Evolutionary conservation across 2,797 vertebrate species (phyloP), one percentile per base, ranked within the genome.

Genomic region (Ceyx erithaca): DNA sequence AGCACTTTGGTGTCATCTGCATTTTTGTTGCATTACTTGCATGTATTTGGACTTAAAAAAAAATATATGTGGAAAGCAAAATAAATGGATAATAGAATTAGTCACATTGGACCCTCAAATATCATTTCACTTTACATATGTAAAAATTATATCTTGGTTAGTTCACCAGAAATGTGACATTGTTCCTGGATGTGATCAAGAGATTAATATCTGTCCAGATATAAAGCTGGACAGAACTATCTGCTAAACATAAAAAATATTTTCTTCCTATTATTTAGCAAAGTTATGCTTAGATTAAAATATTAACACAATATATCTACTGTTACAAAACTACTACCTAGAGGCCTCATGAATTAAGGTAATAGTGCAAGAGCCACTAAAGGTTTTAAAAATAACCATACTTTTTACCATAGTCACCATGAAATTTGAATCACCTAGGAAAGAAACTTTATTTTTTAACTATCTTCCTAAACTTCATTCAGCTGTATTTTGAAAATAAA

Each of bases 361-460:
- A 25, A 57, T 18, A 81, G 7, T 37, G 28, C 30, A 52, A 77
- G 6, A 10, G 19, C 22, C 16, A 85, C 7, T 14, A 30, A 52
- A 75, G 9, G 2, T 3, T 59, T 75, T 80, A 75, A 83, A 90
- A 86, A 1, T 22, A 88, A 11, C 11, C 2, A 2, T 8, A 21
- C 6, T 28, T 19, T 63, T 73, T 14, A 79, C 28, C 9, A 67
- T 3, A 57, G 26, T 57, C 49, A 68, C 16, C 58, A 82, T 0
- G 2, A 41, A 31, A 75, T 68, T 31, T 68, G 9, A 62, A 89
- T 22, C 8, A 45, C 43, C 43, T 83, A 43, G 81, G 84, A 73
- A 58, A 8, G 28, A 87, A 90, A 85, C n/a, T 89, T 90, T n/a
- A 46, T 49, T 94, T 91, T 92, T 81, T 72, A 89, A 48, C n/a